Evolutionary conservation across 1,140 invertebrate genomes (phyloP).

Genomic region (Cardiocondyla obscurior): DNA sequence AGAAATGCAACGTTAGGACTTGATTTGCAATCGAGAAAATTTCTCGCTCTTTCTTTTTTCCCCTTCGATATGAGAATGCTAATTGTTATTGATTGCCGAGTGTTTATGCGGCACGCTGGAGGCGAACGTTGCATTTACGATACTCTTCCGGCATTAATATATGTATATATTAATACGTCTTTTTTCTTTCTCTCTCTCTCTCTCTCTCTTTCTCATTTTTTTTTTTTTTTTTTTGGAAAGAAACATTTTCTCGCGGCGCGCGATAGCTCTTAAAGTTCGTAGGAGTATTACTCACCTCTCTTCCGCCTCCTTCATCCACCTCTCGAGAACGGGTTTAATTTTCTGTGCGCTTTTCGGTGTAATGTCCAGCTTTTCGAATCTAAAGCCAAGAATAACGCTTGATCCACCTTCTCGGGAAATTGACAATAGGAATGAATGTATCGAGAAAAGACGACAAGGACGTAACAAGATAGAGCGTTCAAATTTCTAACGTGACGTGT

Average conservation of each 20-base stretch:
- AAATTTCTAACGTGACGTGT: background rate
- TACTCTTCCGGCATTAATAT: background rate
- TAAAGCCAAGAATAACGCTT: constrained; percentile 83
- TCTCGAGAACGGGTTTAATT: constrained; percentile 98
- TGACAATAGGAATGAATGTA: background rate
- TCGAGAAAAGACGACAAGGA: constrained; percentile 39
- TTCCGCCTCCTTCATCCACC: constrained; percentile 99
- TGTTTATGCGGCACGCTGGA: background rate
- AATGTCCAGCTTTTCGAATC: constrained; percentile 99
- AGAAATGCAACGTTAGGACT: constrained; percentile 14
- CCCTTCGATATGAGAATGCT: background rate
- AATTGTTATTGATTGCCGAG: constrained; percentile 26
- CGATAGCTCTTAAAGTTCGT: constrained; percentile 7
- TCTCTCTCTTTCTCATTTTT: no score
- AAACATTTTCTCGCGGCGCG: background rate
- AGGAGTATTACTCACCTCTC: constrained; percentile 89
- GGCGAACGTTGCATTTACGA: background rate
- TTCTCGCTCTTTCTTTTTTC: background rate
- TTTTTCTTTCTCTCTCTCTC: no score
- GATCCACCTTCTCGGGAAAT: constrained; percentile 31
- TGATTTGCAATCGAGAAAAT: constrained; percentile 7
- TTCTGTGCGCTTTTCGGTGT: constrained; percentile 99
- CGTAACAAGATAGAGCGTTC: constrained; percentile 34
- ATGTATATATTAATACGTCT: background rate
- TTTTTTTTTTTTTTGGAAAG: background rate